These are phyloP conservation scores for Camponotus vicinus DNA, from an alignment of 1,140 invertebrate genomes.

Conservation along the genomic window DNA sequence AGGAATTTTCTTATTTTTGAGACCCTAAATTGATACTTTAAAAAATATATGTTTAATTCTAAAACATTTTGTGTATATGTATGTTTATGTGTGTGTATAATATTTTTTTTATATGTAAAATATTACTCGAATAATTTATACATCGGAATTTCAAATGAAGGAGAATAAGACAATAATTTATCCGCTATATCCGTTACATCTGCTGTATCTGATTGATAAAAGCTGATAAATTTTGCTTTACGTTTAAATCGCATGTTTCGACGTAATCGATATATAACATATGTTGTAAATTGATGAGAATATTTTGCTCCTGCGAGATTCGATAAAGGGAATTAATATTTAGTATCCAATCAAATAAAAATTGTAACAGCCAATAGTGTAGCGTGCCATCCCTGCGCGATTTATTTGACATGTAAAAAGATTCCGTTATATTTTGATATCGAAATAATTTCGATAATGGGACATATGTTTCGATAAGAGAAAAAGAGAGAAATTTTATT, in stretches of 20 bases:
- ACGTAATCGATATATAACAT: constrained; percentile 12
- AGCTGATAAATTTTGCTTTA: constrained; percentile 11
- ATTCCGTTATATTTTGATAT: not conserved
- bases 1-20: too few relatives aligned
- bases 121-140: too few relatives aligned
- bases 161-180: not conserved
- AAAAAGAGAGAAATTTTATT: too few relatives aligned
- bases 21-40: too few relatives aligned
- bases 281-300: constrained; percentile 36
- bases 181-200: too few relatives aligned
- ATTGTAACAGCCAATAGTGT: constrained; percentile 7
- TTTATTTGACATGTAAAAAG: constrained; percentile 31
- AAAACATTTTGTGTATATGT: too few relatives aligned
- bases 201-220: not conserved
- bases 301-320: constrained; percentile 48
- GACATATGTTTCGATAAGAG: constrained; percentile 6
- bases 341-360: constrained; percentile 45
- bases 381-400: not conserved
- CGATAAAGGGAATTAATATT: constrained; percentile 49
- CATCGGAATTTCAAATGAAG: not conserved
- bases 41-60: too few relatives aligned
- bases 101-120: too few relatives aligned
- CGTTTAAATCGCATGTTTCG: not conserved
- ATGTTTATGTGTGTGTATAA: too few relatives aligned
- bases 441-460: not conserved